Percentiles rank a stretch among this genome's conserved stretches.
Evolutionary conservation across 1,140 invertebrate genomes (phyloP).

Genomic region (Caerostris darwini): DNA sequence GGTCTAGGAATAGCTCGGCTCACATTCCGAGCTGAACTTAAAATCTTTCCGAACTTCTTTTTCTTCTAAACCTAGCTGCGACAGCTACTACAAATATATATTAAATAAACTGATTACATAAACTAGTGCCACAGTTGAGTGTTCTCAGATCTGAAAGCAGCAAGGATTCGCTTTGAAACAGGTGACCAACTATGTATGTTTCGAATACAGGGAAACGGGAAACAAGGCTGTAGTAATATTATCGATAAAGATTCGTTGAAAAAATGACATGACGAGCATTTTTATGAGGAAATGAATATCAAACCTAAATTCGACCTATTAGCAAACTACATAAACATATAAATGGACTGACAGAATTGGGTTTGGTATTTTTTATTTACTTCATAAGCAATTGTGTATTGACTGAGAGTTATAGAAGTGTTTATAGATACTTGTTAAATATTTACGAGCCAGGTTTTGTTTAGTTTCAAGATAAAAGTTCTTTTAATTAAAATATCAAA

Average conservation of each 20-base stretch:
- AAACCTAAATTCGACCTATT: not conserved
- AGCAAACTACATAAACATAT: no score
- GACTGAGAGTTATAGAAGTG: not conserved
- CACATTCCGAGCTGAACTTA: conserved; percentile 48
- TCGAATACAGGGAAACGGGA: conserved; percentile 24
- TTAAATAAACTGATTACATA: conserved; percentile 34
- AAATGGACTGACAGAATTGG: no score
- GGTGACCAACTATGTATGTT: conserved; percentile 66
- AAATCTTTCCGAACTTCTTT: conserved; percentile 74
- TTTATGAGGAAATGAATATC: not conserved
- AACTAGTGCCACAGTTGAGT: conserved; percentile 47
- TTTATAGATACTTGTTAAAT: not conserved
- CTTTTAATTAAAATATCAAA: no score
- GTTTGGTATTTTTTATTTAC: no score
- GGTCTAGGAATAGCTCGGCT: conserved; percentile 64
- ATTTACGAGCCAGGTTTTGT: not conserved
- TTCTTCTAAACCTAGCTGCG: conserved; percentile 76
- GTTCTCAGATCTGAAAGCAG: conserved; percentile 61
- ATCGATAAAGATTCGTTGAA: not conserved
- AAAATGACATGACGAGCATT: not conserved
- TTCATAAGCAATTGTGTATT: not conserved
- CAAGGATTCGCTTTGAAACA: conserved; percentile 19
- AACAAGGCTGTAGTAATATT: not conserved
- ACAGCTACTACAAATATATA: conserved; percentile 67
- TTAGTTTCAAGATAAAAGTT: no score